These are phyloP conservation scores for Apomyelois bistriatella DNA, from an alignment of 2,888 invertebrate genomes.

Conservation along the genomic window DNA sequence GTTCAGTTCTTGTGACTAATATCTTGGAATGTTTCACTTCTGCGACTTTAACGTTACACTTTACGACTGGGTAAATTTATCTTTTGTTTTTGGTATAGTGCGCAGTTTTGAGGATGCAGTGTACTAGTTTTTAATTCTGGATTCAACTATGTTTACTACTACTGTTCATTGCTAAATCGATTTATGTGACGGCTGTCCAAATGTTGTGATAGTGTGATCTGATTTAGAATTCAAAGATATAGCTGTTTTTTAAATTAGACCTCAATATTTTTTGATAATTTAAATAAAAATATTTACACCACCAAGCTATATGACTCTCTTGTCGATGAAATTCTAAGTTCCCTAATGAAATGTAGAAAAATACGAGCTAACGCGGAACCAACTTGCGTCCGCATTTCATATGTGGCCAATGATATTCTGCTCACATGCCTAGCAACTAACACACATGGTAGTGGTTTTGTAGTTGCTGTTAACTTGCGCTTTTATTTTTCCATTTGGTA, in stretches of 20 bases:
- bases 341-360: constrained; percentile 33
- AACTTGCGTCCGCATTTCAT: constrained; percentile 46
- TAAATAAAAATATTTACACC: no score
- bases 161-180: not conserved
- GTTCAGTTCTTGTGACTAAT: constrained; percentile 54
- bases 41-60: constrained; percentile 41
- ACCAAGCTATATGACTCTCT: not conserved
- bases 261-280: no score
- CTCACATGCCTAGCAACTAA: constrained; percentile 14
- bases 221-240: not conserved
- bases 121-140: constrained; percentile 21
- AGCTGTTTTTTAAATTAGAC: no score
- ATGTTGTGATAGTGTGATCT: not conserved
- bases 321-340: constrained; percentile 18
- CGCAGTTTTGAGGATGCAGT: not conserved
- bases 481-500: constrained; percentile 2
- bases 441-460: constrained; percentile 22
- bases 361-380: constrained; percentile 36
- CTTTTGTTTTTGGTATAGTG: constrained; percentile 28
- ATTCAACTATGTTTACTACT: no score
- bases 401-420: constrained; percentile 32
- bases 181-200: not conserved
- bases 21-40: constrained; percentile 55
- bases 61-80: constrained; percentile 41
- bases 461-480: constrained; percentile 27